phyloP scores from a whole-genome alignment of 2,113 vertebrate species.

The Forbesichthys agassizii region DNA sequence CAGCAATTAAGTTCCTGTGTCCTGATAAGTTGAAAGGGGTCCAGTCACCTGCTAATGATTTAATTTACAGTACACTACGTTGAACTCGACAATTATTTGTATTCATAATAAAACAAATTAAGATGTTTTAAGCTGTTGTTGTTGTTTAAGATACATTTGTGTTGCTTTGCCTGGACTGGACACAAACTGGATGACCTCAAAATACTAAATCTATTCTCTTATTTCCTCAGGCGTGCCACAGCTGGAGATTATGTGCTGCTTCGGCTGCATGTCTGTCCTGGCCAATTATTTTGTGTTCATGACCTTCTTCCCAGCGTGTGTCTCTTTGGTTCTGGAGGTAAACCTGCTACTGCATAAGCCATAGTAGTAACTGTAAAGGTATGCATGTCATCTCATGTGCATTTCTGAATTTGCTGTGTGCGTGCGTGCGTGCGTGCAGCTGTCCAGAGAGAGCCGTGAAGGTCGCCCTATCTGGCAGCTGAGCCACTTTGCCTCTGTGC shows the following conservation, averaged over 20 bases:
- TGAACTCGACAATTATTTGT: too few species aligned
- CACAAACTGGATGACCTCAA: too few species aligned
- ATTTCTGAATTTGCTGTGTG: not conserved
- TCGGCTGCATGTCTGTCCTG: constrained; percentile 96
- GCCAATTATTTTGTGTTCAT: constrained; percentile 99
- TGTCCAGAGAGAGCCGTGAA: constrained; percentile 92
- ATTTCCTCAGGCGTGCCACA: constrained; percentile 86
- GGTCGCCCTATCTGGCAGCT: constrained; percentile 96
- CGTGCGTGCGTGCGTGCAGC: constrained; percentile 66
- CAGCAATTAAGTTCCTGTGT: too few species aligned
- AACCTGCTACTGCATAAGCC: constrained; percentile 29
- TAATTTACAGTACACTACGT: too few species aligned
- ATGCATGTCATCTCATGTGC: not conserved
- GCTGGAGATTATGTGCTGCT: constrained; percentile 98
- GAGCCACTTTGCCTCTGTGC: constrained; percentile 90
- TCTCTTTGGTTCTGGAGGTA: constrained; percentile 96
- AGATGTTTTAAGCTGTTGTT: too few species aligned
- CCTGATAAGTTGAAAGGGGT: too few species aligned
- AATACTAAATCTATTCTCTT: not conserved
- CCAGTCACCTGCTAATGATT: too few species aligned
- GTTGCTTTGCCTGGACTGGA: too few species aligned
- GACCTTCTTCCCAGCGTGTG: constrained; percentile 98
- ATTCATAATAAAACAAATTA: too few species aligned
- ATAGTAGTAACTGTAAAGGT: not conserved
- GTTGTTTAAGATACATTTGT: too few species aligned